Conservation (phyloP, 2,797 vertebrate genomes). For the Aldrovandia affinis region DNA sequence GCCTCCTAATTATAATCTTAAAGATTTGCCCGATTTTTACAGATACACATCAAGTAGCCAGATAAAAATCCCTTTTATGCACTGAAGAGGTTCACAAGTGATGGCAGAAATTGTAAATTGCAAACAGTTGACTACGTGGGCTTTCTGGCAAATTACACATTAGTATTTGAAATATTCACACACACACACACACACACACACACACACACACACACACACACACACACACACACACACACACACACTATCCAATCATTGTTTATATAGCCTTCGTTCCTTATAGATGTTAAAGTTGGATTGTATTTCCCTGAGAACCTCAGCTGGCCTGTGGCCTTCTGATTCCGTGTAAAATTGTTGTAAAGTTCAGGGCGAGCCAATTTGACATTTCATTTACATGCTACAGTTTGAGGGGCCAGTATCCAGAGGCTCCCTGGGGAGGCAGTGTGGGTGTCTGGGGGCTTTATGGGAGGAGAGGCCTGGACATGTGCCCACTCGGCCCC, state of each 20-base stretch:
- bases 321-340: constrained; percentile 24
- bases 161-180: too few species aligned
- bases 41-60: not conserved
- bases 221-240: too few species aligned
- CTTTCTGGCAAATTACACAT: not conserved
- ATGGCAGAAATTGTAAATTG: not conserved
- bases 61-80: not conserved
- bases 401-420: constrained; percentile 9
- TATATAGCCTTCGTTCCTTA: not conserved
- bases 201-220: too few species aligned
- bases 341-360: constrained; percentile 34
- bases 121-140: not conserved
- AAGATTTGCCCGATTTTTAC: not conserved
- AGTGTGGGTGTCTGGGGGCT: not conserved
- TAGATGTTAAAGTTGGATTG: not conserved
- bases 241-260: not conserved
- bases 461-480: constrained; percentile 29
- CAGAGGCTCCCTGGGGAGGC: not conserved
- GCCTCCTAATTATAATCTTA: not conserved
- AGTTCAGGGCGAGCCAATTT: constrained; percentile 40
- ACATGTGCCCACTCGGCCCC: constrained; percentile 35
- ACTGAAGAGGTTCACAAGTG: not conserved
- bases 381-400: constrained; percentile 47
- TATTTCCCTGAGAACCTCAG: constrained; percentile 7
- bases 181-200: too few species aligned